Percentiles rank a stretch among this genome's conserved stretches.
phyloP scores from a whole-genome alignment of 2,113 vertebrate genomes.

The Hylia prasina region DNA sequence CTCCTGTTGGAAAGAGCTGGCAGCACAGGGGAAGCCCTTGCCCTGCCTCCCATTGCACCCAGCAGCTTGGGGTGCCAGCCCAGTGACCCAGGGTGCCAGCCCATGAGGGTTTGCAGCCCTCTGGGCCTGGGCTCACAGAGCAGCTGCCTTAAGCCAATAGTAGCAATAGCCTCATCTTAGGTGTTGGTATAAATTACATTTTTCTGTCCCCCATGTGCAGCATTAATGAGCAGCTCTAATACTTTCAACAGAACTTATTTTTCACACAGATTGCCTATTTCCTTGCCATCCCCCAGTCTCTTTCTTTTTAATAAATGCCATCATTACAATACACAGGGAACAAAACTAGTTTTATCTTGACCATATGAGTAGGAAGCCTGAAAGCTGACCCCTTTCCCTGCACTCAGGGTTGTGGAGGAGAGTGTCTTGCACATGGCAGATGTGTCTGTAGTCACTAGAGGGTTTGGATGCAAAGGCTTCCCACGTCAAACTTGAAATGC shows the following conservation, averaged over 20 bases:
- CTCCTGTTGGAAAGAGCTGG: neutral
- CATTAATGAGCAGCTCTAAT: slow-evolving; percentile 1
- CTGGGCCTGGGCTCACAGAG: neutral
- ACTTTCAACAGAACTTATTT: slow-evolving; percentile 10
- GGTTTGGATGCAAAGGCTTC: neutral
- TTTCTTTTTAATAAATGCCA: neutral
- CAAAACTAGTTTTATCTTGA: neutral
- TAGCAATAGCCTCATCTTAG: neutral
- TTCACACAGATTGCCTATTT: slow-evolving; percentile 3
- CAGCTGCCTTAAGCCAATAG: neutral
- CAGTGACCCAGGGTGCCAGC: too few species aligned
- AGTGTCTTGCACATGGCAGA: neutral
- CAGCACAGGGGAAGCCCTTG: neutral
- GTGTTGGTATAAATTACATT: neutral
- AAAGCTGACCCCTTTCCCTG: neutral
- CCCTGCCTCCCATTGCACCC: neutral
- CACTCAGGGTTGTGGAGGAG: neutral
- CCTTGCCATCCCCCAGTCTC: neutral
- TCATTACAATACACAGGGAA: neutral
- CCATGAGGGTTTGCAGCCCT: neutral
- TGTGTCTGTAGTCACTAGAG: neutral
- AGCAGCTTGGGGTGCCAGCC: neutral
- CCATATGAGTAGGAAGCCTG: neutral
- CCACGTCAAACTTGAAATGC: neutral
- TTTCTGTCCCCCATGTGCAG: neutral